Conservation (phyloP, 2,888 invertebrate genomes). For the Parnassius apollo region DNA sequence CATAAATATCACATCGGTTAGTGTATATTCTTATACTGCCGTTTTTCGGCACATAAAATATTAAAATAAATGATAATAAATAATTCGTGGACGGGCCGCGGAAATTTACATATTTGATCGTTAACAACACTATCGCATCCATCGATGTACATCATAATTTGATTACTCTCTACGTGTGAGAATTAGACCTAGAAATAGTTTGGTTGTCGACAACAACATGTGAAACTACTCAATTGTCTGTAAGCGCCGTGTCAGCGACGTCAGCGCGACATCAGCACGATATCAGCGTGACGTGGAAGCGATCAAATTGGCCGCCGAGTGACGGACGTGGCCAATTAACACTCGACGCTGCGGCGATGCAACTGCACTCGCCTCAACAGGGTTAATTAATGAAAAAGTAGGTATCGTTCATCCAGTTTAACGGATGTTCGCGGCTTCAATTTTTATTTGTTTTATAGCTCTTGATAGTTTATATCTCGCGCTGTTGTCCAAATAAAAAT, state of each 20-base stretch:
- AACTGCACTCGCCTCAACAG: conserved; percentile 7
- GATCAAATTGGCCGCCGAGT: neutral
- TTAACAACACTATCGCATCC: too few relatives aligned
- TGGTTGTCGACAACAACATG: neutral
- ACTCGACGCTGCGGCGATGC: conserved; percentile 4
- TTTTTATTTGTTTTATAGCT: neutral
- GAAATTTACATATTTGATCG: too few relatives aligned
- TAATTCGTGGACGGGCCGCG: too few relatives aligned
- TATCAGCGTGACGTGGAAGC: neutral
- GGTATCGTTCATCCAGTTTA: conserved; percentile 2
- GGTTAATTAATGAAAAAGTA: conserved; percentile 13
- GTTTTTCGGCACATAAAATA: too few relatives aligned
- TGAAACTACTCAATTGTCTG: conserved; percentile 7
- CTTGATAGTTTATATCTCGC: neutral
- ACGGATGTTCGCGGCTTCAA: neutral
- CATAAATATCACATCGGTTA: too few relatives aligned
- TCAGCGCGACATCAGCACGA: conserved; percentile 5
- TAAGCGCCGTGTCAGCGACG: conserved; percentile 4
- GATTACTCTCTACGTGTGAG: too few relatives aligned
- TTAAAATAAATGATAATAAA: too few relatives aligned
- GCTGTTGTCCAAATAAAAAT: neutral
- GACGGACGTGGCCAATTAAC: conserved; percentile 17
- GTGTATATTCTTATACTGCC: too few relatives aligned
- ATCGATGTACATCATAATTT: too few relatives aligned
- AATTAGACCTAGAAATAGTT: too few relatives aligned